Base-by-base conservation (phyloP, 2,888 invertebrate genomes). In the Mythimna albipuncta region DNA sequence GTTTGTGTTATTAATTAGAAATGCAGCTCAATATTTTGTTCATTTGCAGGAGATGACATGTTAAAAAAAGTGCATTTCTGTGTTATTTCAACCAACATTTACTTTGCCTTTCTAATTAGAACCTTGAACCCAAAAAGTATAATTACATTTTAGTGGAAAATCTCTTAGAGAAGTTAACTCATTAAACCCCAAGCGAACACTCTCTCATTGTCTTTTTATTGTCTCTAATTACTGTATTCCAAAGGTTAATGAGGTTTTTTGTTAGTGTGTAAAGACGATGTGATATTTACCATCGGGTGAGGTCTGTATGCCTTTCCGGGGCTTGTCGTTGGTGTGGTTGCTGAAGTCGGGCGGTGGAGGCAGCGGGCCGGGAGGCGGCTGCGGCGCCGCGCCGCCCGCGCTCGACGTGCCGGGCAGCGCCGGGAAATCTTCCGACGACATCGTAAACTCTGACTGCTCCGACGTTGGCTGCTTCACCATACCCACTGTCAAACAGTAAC, bases 361-460 rank as follows among this genome's bases (percentile, higher is more conserved):
- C 70, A 89, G 87, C 77, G 90, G 90, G 72, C 89, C 89, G 54
- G 77, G 79, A n/a, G 84, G 78, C 16, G 85, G 85, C 38, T 82
- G 88, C 32, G 88, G 86, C 50, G 89, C 87, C 64, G 86, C 83
- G 71, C 91, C 92, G 78, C 91, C 94, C 70, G 98, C 97, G 87
- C 97, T 96, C 88, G 98, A 98, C 85, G 98, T 98, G 89, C 99
- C 99, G 85, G 99, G 99, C 92, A 99, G 97, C 93, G 99, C 99
- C 88, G 99, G 99, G 96, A 99, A 99, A 96, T 99, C 99, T 97
- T 99, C 99, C 89, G 98, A 99, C 90, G 99, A 99, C 98, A 99
- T 99, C 91, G 99, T 98, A 96, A 99, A 99, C 96, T 99, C 99
- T 85, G 98, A 98, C 91, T 99, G 97, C 95, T 99, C 99, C 66